phyloP scores from a whole-genome alignment of 2,113 vertebrate genomes.

The Pollimyrus isidori region DNA sequence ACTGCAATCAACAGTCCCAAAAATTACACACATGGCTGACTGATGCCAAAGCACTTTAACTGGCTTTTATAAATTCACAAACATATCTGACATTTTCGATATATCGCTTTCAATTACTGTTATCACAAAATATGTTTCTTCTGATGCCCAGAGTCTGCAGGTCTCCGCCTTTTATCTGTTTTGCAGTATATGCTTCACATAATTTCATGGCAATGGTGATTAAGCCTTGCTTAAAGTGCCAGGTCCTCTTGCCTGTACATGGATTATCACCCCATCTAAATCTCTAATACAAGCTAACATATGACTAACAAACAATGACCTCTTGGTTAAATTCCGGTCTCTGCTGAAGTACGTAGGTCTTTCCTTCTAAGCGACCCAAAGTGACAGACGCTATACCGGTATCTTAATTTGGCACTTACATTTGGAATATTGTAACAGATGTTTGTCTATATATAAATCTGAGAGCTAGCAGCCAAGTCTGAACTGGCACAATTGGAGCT shows the following conservation, averaged over 20 bases:
- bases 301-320: neutral
- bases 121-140: neutral
- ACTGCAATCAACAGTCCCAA: neutral
- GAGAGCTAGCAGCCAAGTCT: neutral
- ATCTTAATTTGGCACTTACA: neutral
- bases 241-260: neutral
- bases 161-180: neutral
- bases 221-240: neutral
- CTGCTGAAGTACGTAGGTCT: neutral
- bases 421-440: neutral
- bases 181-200: neutral
- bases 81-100: neutral
- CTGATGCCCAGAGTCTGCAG: neutral
- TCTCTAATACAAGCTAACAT: neutral
- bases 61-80: slow-evolving; percentile 4
- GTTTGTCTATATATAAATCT: neutral
- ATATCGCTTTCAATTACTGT: slow-evolving; percentile 1
- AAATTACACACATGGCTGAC: neutral
- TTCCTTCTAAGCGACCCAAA: neutral
- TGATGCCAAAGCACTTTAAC: neutral
- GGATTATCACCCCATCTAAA: neutral
- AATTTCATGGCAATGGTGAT: neutral
- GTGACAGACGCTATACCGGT: neutral
- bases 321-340: neutral
- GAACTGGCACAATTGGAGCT: neutral